A percentile compares a stretch with the other conserved stretches of the same genome.
phyloP scores from a whole-genome alignment of 2,797 vertebrate genomes.

The Tapera naevia region DNA sequence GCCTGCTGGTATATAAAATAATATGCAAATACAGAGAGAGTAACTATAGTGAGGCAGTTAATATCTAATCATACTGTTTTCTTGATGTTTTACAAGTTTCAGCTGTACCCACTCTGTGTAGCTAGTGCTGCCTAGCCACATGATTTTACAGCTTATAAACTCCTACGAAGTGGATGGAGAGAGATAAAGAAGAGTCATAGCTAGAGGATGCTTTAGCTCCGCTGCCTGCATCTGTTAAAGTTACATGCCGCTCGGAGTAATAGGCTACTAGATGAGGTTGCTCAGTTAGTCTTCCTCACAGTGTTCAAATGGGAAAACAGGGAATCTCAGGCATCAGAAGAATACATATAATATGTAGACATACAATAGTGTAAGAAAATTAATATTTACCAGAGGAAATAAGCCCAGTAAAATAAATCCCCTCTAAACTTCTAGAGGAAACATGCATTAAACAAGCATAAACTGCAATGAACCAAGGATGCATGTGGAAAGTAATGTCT shows the following conservation, averaged over 20 bases:
- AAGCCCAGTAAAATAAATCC: not conserved
- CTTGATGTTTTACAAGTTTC: not conserved
- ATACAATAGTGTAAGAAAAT: not conserved
- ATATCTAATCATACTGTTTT: not conserved
- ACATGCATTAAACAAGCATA: not conserved
- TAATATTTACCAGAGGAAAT: not conserved
- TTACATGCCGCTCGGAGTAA: not conserved
- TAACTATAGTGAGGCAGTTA: not conserved
- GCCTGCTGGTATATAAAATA: not conserved
- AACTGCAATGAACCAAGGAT: not conserved
- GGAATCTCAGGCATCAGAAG: not conserved
- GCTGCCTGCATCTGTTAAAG: not conserved
- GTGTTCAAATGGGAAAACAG: not conserved
- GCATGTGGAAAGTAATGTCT: not conserved
- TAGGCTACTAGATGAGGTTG: not conserved
- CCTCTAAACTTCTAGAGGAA: not conserved
- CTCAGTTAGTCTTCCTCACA: not conserved
- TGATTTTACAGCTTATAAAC: not conserved
- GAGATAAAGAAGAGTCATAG: not conserved
- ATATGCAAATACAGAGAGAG: not conserved
- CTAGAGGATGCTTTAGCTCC: not conserved
- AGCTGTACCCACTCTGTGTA: not conserved
- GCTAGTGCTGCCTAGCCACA: not conserved
- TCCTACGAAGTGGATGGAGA: not conserved
- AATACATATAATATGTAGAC: accelerated